Conservation (phyloP, 2,797 vertebrate genomes). For the Aeoliscus strigatus region DNA sequence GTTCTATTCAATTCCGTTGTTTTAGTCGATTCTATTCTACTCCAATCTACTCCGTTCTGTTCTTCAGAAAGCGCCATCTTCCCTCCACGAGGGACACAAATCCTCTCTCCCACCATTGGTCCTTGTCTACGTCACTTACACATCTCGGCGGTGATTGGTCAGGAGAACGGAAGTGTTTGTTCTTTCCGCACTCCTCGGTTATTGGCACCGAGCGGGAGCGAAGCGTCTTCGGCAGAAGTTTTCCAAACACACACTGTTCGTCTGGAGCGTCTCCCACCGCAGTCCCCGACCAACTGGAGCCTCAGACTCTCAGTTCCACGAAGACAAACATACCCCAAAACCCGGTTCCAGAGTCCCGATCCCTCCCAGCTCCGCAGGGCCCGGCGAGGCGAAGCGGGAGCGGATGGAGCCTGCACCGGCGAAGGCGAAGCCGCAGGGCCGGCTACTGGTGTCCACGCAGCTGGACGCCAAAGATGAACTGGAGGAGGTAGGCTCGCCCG, state of each 20-base stretch:
- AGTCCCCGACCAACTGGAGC: conserved; percentile 20
- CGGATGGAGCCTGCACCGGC: conserved; percentile 78
- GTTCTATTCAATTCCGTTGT: too few relatives aligned
- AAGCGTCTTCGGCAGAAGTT: conserved; percentile 43
- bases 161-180: conserved; percentile 33
- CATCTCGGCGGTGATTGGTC: conserved; percentile 33
- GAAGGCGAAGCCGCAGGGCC: conserved; percentile 78
- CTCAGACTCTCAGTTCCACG: too few relatives aligned
- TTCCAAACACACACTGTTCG: conserved; percentile 40
- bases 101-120: conserved; percentile 35
- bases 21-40: too few relatives aligned
- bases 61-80: too few relatives aligned
- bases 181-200: conserved; percentile 52
- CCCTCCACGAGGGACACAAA: not conserved
- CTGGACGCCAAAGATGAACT: conserved; percentile 95
- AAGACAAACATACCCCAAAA: too few relatives aligned
- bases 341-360: conserved; percentile 16
- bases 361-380: conserved; percentile 58
- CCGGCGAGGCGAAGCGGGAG: conserved; percentile 60
- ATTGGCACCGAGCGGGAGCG: conserved; percentile 43
- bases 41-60: too few relatives aligned
- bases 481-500: conserved; percentile 82
- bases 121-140: conserved; percentile 18
- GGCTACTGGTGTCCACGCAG: conserved; percentile 84
- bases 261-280: conserved; percentile 1